A percentile compares a stretch with the other conserved stretches of the same genome.
Evolutionary conservation across 2,113 vertebrate species (phyloP).

Genomic region (Brienomyrus longianalis): DNA sequence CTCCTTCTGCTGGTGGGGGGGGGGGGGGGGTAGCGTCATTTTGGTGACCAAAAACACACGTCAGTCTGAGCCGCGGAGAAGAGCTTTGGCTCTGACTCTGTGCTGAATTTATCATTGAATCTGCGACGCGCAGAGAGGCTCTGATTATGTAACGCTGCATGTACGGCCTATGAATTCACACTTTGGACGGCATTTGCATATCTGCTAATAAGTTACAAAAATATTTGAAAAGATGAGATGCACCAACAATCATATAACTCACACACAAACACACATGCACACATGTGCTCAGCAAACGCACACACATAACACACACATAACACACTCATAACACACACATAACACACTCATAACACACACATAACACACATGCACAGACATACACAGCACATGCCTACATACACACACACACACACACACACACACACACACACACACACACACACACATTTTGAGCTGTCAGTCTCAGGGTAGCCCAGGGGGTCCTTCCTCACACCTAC

Average conservation of each 20-base stretch:
- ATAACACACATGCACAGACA: too few species aligned
- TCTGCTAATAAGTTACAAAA: conserved; percentile 3
- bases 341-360: too few species aligned
- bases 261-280: not conserved
- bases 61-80: not conserved
- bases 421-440: not conserved
- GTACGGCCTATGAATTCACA: conserved; percentile 1
- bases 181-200: not conserved
- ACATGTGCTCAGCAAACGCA: not conserved
- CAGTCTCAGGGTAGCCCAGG: not conserved
- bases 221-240: not conserved
- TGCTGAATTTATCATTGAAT: not conserved
- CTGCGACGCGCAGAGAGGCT: not conserved
- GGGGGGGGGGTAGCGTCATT: not conserved
- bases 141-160: not conserved
- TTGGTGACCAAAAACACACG: not conserved
- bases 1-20: not conserved
- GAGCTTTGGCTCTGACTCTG: not conserved
- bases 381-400: not conserved
- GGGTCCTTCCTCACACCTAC: not conserved
- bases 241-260: too few species aligned
- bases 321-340: not conserved
- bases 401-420: not conserved
- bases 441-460: not conserved
- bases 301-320: not conserved